Evolutionary conservation across 2,888 invertebrate species (phyloP).

Genomic region (Uloborus plumipes): DNA sequence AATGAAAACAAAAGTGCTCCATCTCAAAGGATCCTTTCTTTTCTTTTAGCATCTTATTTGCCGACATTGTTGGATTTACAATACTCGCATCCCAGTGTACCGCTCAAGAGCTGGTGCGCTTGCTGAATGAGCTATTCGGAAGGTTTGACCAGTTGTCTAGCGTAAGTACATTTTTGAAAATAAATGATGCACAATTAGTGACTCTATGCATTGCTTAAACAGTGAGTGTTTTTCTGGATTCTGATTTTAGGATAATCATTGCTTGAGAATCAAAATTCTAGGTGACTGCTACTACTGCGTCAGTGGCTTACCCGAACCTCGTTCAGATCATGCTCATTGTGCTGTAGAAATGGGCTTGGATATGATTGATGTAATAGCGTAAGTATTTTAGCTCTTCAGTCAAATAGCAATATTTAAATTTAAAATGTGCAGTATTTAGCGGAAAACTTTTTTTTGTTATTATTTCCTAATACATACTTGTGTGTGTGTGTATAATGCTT

Average conservation of each 20-base stretch:
- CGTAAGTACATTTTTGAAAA: slow-evolving; percentile 73
- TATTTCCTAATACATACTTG: too few relatives aligned
- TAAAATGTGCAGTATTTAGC: too few relatives aligned
- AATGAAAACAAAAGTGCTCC: too few relatives aligned
- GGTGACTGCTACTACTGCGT: slow-evolving; percentile 74
- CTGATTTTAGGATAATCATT: slow-evolving; percentile 72
- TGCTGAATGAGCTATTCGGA: slow-evolving; percentile 92
- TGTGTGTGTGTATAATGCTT: too few relatives aligned
- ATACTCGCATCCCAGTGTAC: slow-evolving; percentile 92
- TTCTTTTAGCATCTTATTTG: slow-evolving; percentile 85
- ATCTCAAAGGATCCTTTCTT: slow-evolving; percentile 68
- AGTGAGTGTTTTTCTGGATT: neutral
- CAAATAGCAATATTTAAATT: too few relatives aligned
- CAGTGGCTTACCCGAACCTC: slow-evolving; percentile 72
- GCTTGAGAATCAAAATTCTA: slow-evolving; percentile 73
- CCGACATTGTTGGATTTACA: slow-evolving; percentile 93
- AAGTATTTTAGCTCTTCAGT: slow-evolving; percentile 65
- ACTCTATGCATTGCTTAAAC: too few relatives aligned
- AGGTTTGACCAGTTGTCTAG: slow-evolving; percentile 92
- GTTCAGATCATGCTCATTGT: slow-evolving; percentile 73
- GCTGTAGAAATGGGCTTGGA: slow-evolving; percentile 74
- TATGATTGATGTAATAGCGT: slow-evolving; percentile 74
- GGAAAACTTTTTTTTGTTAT: too few relatives aligned
- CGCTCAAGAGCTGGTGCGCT: slow-evolving; percentile 89
- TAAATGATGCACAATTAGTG: too few relatives aligned